Conservation (phyloP, 2,113 vertebrate species). For the Fukomys damarensis region DNA sequence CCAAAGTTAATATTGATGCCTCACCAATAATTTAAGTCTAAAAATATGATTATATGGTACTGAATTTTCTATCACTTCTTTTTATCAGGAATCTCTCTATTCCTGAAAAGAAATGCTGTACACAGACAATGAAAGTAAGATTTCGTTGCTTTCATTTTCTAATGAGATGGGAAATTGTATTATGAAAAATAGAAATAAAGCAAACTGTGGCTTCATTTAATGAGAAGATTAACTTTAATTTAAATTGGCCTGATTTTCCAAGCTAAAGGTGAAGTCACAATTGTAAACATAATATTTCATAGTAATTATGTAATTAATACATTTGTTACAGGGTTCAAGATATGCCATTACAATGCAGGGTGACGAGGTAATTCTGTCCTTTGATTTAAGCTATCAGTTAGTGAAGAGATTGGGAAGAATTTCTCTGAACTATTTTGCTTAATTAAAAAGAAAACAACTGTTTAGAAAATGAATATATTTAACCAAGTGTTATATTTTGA, state of each 20-base stretch:
- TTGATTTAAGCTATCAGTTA: background rate
- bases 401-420: background rate
- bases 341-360: background rate
- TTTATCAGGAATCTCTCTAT: background rate
- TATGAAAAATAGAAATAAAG: background rate
- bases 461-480: background rate
- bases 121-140: background rate
- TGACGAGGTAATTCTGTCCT: background rate
- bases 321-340: background rate
- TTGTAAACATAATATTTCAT: background rate
- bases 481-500: background rate
- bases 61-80: background rate
- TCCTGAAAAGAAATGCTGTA: background rate
- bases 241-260: background rate
- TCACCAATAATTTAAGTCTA: background rate
- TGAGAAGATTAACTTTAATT: background rate
- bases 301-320: background rate
- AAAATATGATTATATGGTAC: background rate
- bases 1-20: background rate
- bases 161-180: background rate
- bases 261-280: background rate
- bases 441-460: background rate
- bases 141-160: background rate
- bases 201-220: constrained; percentile 25
- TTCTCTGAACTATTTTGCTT: background rate